Base-by-base conservation (phyloP, 2,113 vertebrate species). In the Brachyistius frenatus region DNA sequence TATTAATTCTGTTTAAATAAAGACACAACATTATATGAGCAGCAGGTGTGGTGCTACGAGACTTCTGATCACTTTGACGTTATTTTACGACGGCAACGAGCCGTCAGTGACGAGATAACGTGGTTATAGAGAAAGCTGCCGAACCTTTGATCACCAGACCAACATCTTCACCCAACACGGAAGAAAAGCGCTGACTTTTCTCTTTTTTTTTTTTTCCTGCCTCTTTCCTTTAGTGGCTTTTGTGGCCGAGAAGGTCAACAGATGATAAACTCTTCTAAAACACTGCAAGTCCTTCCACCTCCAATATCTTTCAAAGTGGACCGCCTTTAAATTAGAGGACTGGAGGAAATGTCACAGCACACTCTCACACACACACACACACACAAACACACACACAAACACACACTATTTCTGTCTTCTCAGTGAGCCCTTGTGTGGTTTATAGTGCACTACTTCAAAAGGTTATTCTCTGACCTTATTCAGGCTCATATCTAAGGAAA, bases 401-500 rank as follows among this genome's bases (percentile, higher is more conserved):
- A 36, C 66, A 54, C 66, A 65, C 74, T 49, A 23, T 23, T 23
- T 23, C 23, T 23, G 23, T 23, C 23, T 67, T 73, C 75, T 71
- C 63, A 36, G 50, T 57, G 83, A 55, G 72, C 73, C 61, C 79
- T 72, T 66, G 71, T 79, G 79, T 69, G 86, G 62, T 80, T 86
- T 86, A 87, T 77, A 73, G 75, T 73, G 75, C 76, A 41, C 70
- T 56, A 78, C 87, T 86, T 85, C 87, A 92, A 92, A 23, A 92
- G 87, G 90, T 90, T 88, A 90, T 80, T 82, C 64, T 81, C 82
- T 87, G 87, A 91, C 91, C 89, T 91, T 92, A 89, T 92, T 88
- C 87, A 75, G 80, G 62, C 83, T 87, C 78, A 88, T 86, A 88
- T 88, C 84, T 86, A 52, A 89, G 74, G 78, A 85, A 86, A 91